These are phyloP conservation scores for Drosophila meridionalis DNA, from an alignment of 2,888 invertebrate species.

Conservation along the genomic window DNA sequence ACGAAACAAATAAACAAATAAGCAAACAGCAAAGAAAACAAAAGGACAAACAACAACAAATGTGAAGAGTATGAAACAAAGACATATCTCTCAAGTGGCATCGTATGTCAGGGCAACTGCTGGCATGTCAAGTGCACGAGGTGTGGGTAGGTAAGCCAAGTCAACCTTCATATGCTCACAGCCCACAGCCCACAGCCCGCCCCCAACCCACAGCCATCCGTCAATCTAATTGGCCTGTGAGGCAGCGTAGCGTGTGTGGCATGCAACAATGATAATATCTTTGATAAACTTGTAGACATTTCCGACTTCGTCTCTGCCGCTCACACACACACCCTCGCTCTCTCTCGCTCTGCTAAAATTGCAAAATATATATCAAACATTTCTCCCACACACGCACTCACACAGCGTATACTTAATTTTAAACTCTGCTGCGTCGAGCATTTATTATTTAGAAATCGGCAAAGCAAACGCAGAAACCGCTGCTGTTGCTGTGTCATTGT, in stretches of 20 bases:
- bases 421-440: slow-evolving; percentile 43
- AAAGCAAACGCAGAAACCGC: slow-evolving; percentile 40
- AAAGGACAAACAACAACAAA: slow-evolving; percentile 22
- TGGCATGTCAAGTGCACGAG: slow-evolving; percentile 72
- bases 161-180: slow-evolving; percentile 3
- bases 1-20: slow-evolving; percentile 67
- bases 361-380: slow-evolving; percentile 35
- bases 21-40: slow-evolving; percentile 54
- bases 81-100: slow-evolving; percentile 79
- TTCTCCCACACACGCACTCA: background rate
- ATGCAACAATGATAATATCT: slow-evolving; percentile 40
- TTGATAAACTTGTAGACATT: slow-evolving; percentile 72
- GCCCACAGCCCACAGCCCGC: background rate
- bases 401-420: slow-evolving; percentile 1
- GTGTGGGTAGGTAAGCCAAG: slow-evolving; percentile 22
- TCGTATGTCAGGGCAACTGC: slow-evolving; percentile 73
- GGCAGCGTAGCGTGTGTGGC: slow-evolving; percentile 41
- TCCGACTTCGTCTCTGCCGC: slow-evolving; percentile 12
- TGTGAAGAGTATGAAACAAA: slow-evolving; percentile 65
- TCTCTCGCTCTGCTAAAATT: slow-evolving; percentile 24
- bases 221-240: slow-evolving; percentile 73
- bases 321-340: background rate
- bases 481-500: slow-evolving; percentile 14
- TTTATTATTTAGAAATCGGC: slow-evolving; percentile 69
- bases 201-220: slow-evolving; percentile 47